A percentile compares a stretch with the other conserved stretches of the same genome.
Evolutionary conservation across 2,113 vertebrate genomes (phyloP).

Genomic region (Erinaceus europaeus): DNA sequence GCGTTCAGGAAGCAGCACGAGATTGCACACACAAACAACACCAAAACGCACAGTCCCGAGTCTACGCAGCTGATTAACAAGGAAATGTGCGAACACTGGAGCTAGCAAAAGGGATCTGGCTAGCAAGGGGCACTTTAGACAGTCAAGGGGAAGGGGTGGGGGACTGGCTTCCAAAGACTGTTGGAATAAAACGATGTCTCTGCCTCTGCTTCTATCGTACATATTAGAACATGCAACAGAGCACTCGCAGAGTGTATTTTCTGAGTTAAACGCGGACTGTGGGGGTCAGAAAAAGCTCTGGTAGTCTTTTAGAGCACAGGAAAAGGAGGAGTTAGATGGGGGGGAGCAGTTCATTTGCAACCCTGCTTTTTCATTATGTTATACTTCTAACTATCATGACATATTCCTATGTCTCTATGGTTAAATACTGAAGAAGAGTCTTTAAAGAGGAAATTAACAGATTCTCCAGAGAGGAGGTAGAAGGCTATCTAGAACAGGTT

Average conservation of each 20-base stretch:
- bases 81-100: constrained; percentile 81
- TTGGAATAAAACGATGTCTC: constrained; percentile 6
- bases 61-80: constrained; percentile 81
- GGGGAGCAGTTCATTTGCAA: constrained; percentile 33
- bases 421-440: constrained; percentile 67
- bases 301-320: constrained; percentile 14
- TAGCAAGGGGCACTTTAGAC: constrained; percentile 65
- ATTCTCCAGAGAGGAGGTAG: constrained; percentile 24
- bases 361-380: constrained; percentile 63
- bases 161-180: not conserved
- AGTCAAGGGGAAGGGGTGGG: constrained; percentile 42
- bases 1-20: constrained; percentile 89
- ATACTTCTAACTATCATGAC: constrained; percentile 64
- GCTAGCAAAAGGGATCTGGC: constrained; percentile 77
- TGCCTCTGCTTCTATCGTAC: constrained; percentile 1
- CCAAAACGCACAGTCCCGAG: constrained; percentile 84
- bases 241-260: constrained; percentile 37
- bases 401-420: constrained; percentile 63
- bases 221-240: constrained; percentile 71
- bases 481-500: not conserved
- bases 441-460: constrained; percentile 68
- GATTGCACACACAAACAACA: constrained; percentile 85
- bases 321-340: constrained; percentile 36
- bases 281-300: constrained; percentile 9
- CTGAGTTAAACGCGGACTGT: constrained; percentile 29